Evolutionary conservation across 2,888 invertebrate genomes (phyloP).

Genomic region (Mechanitis mazaeus): DNA sequence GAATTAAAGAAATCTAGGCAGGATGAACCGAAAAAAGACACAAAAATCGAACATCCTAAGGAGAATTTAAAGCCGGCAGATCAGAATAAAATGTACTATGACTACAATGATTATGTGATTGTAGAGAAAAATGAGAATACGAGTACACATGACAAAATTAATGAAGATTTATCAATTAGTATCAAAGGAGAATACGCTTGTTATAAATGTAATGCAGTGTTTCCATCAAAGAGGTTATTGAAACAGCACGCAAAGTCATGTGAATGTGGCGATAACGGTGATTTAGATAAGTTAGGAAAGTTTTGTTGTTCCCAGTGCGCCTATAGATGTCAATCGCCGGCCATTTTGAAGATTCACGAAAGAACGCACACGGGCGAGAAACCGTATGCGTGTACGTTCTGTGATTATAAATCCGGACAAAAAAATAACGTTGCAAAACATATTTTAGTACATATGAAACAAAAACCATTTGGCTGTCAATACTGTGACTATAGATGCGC

Average conservation of each 20-base stretch:
- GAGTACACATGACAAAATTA: constrained; percentile 40
- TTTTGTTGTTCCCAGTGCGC: constrained; percentile 64
- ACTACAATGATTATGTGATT: constrained; percentile 36
- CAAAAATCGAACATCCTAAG: constrained; percentile 55
- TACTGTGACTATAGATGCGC: constrained; percentile 72
- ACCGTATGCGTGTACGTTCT: constrained; percentile 67
- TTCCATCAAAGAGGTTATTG: constrained; percentile 57
- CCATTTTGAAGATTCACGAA: constrained; percentile 71
- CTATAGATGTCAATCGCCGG: constrained; percentile 70
- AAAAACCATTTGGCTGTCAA: constrained; percentile 69
- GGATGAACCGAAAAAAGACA: constrained; percentile 41
- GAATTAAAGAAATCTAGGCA: constrained; percentile 52
- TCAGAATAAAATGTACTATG: constrained; percentile 55
- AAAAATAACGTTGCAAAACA: constrained; percentile 73
- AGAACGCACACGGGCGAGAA: constrained; percentile 70
- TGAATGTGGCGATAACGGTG: constrained; percentile 37
- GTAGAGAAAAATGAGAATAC: constrained; percentile 42
- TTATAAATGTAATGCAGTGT: constrained; percentile 59
- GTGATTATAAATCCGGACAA: constrained; percentile 71
- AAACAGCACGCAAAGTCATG: constrained; percentile 62
- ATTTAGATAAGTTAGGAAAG: constrained; percentile 54
- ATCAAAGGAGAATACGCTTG: constrained; percentile 64
- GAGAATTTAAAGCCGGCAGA: constrained; percentile 60
- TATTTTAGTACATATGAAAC: constrained; percentile 72
- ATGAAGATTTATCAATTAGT: constrained; percentile 50